Evolutionary conservation across 2,113 vertebrate species (phyloP), one percentile per base, ranked within the genome.

Genomic region (Dicentrarchus labrax): DNA sequence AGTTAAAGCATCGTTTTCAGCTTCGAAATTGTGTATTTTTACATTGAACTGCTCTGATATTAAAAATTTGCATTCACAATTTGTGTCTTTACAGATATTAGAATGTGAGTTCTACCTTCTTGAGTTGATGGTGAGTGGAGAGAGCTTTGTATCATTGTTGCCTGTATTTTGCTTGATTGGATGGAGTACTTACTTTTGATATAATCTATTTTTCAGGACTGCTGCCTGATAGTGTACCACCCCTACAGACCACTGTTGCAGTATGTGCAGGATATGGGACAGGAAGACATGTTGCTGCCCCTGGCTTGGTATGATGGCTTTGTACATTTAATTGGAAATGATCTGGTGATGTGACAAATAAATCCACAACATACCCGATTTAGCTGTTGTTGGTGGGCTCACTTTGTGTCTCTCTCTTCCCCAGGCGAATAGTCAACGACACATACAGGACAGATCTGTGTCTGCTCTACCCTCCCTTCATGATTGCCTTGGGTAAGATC

Each of bases 61-160:
- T 16, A 21, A 1, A 24, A n/a, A 48, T 41, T 22, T 10, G n/a
- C n/a, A n/a, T n/a, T n/a, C n/a, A 3, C 8, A 30, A 30, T 74
- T 17, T 83, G 0, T 78, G 1, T 82, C 13, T 79, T 76, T 64
- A 70, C 95, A 99, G 98, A 97, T 99, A 95, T 91, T 99, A 95
- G 98, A 99, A 96, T 99, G 98, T 95, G 98, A 99, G 95, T 99
- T 99, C 95, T 99, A 99, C 94, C 96, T 99, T 82, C 93, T 99
- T 95, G 98, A 99, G 94, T 93, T 99, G 94, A 99, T 99, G 98
- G 98, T 98, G 94, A 94, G 98, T 88, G 60, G 1, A 56, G 43
- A 41, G 38, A 10, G 7, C 36, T 43, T 9, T 78, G 1, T 22
- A 8, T 45, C 0, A n/a, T n/a, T 47, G 8, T 24, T 45, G 0